Conservation (phyloP, 2,888 invertebrate genomes). For the Tholera decimalis region DNA sequence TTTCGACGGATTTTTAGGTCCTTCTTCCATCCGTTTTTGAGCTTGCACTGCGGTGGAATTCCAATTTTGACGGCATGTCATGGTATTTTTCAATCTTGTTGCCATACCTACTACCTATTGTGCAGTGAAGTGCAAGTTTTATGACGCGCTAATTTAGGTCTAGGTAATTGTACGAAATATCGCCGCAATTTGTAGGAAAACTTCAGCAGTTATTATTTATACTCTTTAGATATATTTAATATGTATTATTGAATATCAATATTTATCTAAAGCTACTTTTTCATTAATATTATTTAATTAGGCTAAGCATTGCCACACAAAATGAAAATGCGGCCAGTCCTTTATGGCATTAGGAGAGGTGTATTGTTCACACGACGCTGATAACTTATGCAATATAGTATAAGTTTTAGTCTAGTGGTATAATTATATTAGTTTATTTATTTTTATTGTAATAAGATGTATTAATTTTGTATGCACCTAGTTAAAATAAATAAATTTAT, state of each 20-base stretch:
- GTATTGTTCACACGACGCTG: too few species aligned
- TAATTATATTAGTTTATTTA: too few species aligned
- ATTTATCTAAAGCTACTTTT: not conserved
- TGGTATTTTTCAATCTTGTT: constrained; percentile 48
- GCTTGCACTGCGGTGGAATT: constrained; percentile 32
- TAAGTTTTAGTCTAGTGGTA: too few species aligned
- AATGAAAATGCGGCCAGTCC: too few species aligned
- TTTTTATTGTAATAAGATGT: too few species aligned
- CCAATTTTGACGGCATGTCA: constrained; percentile 21
- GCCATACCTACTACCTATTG: not conserved
- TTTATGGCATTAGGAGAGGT: too few species aligned
- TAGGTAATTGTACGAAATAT: not conserved
- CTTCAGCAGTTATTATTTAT: not conserved
- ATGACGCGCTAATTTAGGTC: not conserved
- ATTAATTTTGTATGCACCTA: too few species aligned
- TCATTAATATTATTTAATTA: too few species aligned
- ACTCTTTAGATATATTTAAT: not conserved
- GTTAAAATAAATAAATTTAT: too few species aligned
- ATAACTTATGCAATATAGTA: too few species aligned
- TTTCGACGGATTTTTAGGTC: constrained; percentile 24
- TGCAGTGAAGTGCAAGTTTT: not conserved
- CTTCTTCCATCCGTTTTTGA: constrained; percentile 21
- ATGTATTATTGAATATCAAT: not conserved
- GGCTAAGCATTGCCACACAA: too few species aligned
- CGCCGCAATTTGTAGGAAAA: not conserved